These are phyloP conservation scores for Scaptomyza reducta DNA, from an alignment of 2,888 invertebrate species.

Conservation along the genomic window DNA sequence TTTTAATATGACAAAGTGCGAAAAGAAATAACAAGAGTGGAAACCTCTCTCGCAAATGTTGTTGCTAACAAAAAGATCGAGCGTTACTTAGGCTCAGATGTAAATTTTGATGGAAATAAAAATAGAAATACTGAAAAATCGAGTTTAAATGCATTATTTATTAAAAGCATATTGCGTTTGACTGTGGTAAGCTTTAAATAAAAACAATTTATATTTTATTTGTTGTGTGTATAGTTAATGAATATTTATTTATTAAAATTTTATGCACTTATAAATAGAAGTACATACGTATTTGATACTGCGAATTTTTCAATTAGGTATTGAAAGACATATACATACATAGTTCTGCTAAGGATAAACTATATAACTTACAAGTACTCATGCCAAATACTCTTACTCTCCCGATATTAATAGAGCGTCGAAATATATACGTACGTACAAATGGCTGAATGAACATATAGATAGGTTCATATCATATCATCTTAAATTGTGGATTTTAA, in stretches of 20 bases:
- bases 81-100: too few relatives aligned
- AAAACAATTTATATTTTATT: too few relatives aligned
- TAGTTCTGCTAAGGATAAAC: conserved; percentile 42
- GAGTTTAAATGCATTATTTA: too few relatives aligned
- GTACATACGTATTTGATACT: conserved; percentile 54
- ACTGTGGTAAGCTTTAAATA: too few relatives aligned
- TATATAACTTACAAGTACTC: conserved; percentile 57
- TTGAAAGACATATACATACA: conserved; percentile 49
- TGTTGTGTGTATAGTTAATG: conserved; percentile 46
- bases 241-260: conserved; percentile 69
- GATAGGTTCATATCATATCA: conserved; percentile 22
- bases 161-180: too few relatives aligned
- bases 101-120: too few relatives aligned
- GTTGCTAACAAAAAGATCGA: too few relatives aligned
- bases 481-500: conserved; percentile 14
- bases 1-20: conserved; percentile 7
- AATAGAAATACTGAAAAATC: too few relatives aligned
- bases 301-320: conserved; percentile 43
- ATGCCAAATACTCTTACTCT: conserved; percentile 44
- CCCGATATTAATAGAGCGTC: conserved; percentile 18
- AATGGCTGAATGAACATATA: conserved; percentile 28
- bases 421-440: conserved; percentile 13
- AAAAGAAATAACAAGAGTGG: background rate
- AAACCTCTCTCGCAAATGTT: background rate
- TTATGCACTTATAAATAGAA: conserved; percentile 62